These are phyloP conservation scores for Pteronura brasiliensis DNA, from an alignment of 2,113 vertebrate species.

Conservation along the genomic window DNA sequence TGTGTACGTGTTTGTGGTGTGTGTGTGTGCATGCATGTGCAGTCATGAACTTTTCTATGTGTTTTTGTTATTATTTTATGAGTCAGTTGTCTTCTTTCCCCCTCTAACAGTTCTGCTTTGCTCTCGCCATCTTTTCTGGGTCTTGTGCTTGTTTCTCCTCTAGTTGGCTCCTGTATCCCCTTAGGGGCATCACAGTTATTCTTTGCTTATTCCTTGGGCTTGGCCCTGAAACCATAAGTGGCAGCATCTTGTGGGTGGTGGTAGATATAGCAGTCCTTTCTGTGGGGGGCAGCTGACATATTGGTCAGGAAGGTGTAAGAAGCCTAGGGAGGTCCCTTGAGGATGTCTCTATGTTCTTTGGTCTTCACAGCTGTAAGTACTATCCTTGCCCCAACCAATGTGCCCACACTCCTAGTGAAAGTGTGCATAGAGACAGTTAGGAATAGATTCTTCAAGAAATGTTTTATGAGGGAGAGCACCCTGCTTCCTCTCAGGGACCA, in stretches of 20 bases:
- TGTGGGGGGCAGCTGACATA: background rate
- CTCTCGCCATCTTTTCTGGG: background rate
- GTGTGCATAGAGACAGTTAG: background rate
- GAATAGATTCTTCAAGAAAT: background rate
- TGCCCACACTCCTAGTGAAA: background rate
- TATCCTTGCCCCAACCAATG: background rate
- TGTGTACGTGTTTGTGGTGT: background rate
- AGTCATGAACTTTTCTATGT: background rate
- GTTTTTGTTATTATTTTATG: background rate
- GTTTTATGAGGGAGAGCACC: background rate
- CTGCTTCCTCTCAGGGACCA: no score
- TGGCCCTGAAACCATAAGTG: background rate
- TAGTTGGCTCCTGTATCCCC: background rate
- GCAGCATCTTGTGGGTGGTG: background rate
- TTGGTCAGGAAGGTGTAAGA: background rate
- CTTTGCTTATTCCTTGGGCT: background rate
- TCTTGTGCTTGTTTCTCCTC: background rate
- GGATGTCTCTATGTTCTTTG: background rate
- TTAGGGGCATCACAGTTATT: background rate
- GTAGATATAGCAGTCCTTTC: background rate
- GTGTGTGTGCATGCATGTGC: rapidly evolving
- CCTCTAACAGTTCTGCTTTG: background rate
- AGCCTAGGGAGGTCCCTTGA: background rate
- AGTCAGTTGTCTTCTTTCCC: background rate
- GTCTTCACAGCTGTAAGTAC: background rate